Percentiles rank a stretch among this genome's conserved stretches.
Conservation (phyloP, 2,113 vertebrate species). For the Recurvirostra avosetta region DNA sequence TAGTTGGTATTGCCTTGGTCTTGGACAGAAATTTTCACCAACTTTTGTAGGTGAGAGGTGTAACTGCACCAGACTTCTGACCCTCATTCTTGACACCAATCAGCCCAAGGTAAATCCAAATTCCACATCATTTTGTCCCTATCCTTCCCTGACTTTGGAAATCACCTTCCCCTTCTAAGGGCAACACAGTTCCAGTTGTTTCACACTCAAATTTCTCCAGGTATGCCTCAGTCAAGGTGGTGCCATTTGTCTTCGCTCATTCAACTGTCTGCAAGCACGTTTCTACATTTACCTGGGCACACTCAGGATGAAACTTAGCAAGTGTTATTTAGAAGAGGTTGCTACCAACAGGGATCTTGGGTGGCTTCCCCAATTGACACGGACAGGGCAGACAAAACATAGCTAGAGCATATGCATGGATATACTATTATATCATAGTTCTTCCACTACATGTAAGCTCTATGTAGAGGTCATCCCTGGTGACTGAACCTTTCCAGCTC, state of each 20-base stretch:
- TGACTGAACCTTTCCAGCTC: not conserved
- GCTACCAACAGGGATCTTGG: not conserved
- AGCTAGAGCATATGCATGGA: not conserved
- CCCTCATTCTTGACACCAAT: not conserved
- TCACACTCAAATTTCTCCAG: not conserved
- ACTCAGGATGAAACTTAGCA: not conserved
- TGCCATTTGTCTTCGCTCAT: not conserved
- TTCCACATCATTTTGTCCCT: not conserved
- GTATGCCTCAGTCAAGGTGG: not conserved
- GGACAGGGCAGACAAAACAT: not conserved
- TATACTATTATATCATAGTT: not conserved
- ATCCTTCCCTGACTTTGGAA: not conserved
- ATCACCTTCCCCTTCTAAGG: not conserved
- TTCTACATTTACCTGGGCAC: not conserved
- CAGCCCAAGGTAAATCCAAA: not conserved
- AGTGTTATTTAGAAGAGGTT: not conserved
- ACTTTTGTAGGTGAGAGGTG: not conserved
- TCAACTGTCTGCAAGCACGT: not conserved
- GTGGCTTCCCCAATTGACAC: not conserved
- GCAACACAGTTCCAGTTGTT: not conserved
- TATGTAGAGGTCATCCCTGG: not conserved
- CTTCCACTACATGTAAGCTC: not conserved
- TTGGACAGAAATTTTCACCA: not conserved
- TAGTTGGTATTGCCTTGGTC: not conserved
- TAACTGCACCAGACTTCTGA: not conserved